These are phyloP conservation scores for Onychorhynchus coronatus DNA, from an alignment of 2,113 vertebrate genomes.

Conservation along the genomic window DNA sequence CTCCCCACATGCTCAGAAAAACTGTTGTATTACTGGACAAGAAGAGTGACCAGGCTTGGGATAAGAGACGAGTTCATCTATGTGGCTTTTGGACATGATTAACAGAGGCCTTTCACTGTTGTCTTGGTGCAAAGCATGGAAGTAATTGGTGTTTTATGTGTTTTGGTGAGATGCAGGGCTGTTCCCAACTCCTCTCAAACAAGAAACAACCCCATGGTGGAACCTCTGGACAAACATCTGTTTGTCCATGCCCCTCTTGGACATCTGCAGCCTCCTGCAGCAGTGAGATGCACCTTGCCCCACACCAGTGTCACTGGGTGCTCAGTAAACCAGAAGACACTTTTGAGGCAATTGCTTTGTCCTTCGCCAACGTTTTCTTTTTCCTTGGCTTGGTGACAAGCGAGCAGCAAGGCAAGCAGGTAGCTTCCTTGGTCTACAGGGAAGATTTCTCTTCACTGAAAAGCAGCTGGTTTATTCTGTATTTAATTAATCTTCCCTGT, in stretches of 20 bases:
- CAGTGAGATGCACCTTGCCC: neutral
- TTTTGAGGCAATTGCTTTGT: neutral
- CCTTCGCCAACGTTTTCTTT: neutral
- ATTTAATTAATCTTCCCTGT: neutral
- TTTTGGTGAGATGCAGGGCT: neutral
- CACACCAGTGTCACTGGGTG: neutral
- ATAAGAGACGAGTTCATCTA: neutral
- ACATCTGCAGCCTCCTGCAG: neutral
- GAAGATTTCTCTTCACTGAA: neutral
- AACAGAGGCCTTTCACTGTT: neutral
- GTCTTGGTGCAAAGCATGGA: neutral
- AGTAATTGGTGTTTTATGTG: neutral
- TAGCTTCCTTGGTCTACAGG: neutral
- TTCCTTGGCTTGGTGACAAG: neutral
- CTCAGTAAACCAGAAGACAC: neutral
- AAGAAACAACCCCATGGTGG: neutral
- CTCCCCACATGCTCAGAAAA: fast-evolving
- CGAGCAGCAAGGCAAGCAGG: neutral
- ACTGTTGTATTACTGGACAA: neutral
- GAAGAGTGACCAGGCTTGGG: neutral
- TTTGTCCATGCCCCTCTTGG: neutral
- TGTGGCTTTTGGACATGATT: neutral
- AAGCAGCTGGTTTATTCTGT: neutral
- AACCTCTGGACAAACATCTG: neutral
- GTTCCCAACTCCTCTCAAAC: neutral